Percentiles rank a stretch among this genome's conserved stretches.
Evolutionary conservation across 2,797 vertebrate genomes (phyloP).

Genomic region (Prunella strophiata): DNA sequence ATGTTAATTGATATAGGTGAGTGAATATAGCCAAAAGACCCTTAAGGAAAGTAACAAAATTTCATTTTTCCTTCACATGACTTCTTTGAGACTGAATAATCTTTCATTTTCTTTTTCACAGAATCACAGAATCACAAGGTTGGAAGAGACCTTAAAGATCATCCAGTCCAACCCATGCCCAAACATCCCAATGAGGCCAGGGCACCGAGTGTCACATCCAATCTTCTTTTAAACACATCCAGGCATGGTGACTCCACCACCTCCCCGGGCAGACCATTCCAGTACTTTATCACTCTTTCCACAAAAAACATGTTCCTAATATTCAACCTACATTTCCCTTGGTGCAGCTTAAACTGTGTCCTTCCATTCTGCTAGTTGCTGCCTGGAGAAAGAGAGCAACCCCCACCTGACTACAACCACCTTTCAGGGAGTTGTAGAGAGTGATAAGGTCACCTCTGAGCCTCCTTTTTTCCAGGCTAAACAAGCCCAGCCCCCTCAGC

Average conservation of each 20-base stretch:
- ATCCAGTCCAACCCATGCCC: accelerated
- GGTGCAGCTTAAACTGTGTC: background rate
- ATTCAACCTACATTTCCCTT: no score
- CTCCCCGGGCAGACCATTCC: accelerated
- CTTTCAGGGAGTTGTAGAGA: background rate
- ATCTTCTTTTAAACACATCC: background rate
- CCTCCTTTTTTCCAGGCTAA: background rate
- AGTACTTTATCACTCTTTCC: background rate
- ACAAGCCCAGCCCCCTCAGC: background rate
- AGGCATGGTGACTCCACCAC: background rate
- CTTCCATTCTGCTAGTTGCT: background rate
- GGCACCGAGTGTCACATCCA: background rate
- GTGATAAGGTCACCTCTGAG: background rate
- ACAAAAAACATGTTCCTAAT: background rate
- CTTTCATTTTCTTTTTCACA: background rate
- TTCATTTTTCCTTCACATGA: background rate
- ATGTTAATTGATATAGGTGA: background rate
- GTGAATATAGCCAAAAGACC: background rate
- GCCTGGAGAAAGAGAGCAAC: background rate
- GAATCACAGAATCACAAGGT: background rate
- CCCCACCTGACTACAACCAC: background rate
- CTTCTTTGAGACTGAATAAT: background rate
- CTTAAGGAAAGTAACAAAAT: background rate
- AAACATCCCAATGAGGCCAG: background rate
- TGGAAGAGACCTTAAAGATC: background rate